Conservation (phyloP, 1,140 invertebrate species). For the Drosophila busckii region DNA sequence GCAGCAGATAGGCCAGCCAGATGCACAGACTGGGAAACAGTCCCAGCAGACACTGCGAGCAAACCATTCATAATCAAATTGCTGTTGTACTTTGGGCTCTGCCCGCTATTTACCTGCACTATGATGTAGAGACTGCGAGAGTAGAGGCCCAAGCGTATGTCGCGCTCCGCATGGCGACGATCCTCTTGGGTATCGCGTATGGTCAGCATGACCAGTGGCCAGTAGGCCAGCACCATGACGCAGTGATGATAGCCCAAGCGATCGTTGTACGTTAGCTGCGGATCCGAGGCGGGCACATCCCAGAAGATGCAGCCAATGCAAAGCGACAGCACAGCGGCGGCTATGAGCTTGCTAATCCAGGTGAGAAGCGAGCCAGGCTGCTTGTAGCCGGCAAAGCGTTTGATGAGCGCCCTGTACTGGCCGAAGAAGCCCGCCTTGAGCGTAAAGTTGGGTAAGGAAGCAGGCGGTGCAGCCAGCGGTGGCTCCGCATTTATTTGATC, state of each 20-base stretch:
- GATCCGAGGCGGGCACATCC: slow-evolving; percentile 89
- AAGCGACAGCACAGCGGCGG: slow-evolving; percentile 89
- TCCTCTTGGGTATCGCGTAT: slow-evolving; percentile 85
- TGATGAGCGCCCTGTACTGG: slow-evolving; percentile 64
- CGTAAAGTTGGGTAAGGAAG: slow-evolving; percentile 72
- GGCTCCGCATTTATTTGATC: slow-evolving; percentile 78
- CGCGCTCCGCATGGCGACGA: slow-evolving; percentile 86
- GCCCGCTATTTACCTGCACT: slow-evolving; percentile 56
- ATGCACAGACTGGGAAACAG: slow-evolving; percentile 81
- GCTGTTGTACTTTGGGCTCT: not conserved
- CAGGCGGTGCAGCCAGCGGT: slow-evolving; percentile 71
- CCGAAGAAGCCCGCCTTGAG: slow-evolving; percentile 79
- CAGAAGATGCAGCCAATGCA: slow-evolving; percentile 93
- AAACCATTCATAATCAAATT: not conserved
- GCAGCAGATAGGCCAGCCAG: slow-evolving; percentile 90
- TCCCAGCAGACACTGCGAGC: slow-evolving; percentile 51
- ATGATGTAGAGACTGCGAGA: slow-evolving; percentile 88
- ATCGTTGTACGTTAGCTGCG: slow-evolving; percentile 86
- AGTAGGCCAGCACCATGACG: slow-evolving; percentile 87
- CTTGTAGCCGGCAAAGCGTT: slow-evolving; percentile 84
- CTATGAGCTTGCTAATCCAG: slow-evolving; percentile 87
- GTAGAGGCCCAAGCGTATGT: slow-evolving; percentile 89
- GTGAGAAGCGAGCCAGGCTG: slow-evolving; percentile 91
- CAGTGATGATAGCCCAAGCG: slow-evolving; percentile 91
- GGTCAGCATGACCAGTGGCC: slow-evolving; percentile 87